Evolutionary conservation across 2,888 invertebrate genomes (phyloP).

Genomic region (Selenia dentaria): DNA sequence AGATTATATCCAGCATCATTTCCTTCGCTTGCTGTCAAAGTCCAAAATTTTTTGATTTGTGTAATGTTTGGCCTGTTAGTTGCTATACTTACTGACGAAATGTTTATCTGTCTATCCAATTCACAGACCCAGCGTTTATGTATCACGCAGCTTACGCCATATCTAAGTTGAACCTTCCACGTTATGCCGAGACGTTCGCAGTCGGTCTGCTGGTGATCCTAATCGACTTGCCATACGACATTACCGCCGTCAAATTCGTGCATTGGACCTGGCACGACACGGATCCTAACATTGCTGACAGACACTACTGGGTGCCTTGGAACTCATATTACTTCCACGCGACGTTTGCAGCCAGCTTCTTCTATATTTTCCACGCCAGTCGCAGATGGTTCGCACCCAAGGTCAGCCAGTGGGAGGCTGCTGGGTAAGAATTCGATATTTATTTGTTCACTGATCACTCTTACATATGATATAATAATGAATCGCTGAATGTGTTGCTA

Average conservation of each 20-base stretch:
- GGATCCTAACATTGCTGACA: constrained; percentile 88
- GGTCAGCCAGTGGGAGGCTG: constrained; percentile 84
- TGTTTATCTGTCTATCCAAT: no score
- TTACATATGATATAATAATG: no score
- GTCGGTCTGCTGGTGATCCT: constrained; percentile 89
- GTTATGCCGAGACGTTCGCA: constrained; percentile 86
- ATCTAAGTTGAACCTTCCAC: constrained; percentile 80
- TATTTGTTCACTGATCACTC: no score
- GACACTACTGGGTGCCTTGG: constrained; percentile 93
- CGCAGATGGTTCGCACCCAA: constrained; percentile 80
- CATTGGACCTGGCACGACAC: constrained; percentile 95
- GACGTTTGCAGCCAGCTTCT: constrained; percentile 89
- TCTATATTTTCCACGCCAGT: constrained; percentile 86
- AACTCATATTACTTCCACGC: constrained; percentile 93
- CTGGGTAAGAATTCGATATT: constrained; percentile 64
- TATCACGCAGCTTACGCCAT: constrained; percentile 85
- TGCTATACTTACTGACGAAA: no score
- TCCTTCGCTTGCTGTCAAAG: no score
- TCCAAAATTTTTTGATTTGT: no score
- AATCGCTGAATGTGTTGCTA: no score
- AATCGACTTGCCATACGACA: constrained; percentile 92
- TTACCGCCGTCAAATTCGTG: constrained; percentile 90
- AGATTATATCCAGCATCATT: no score
- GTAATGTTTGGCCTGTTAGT: no score
- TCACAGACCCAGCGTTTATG: constrained; percentile 84